Conservation (phyloP, 2,797 vertebrate species). For the Phataginus tetradactyla region DNA sequence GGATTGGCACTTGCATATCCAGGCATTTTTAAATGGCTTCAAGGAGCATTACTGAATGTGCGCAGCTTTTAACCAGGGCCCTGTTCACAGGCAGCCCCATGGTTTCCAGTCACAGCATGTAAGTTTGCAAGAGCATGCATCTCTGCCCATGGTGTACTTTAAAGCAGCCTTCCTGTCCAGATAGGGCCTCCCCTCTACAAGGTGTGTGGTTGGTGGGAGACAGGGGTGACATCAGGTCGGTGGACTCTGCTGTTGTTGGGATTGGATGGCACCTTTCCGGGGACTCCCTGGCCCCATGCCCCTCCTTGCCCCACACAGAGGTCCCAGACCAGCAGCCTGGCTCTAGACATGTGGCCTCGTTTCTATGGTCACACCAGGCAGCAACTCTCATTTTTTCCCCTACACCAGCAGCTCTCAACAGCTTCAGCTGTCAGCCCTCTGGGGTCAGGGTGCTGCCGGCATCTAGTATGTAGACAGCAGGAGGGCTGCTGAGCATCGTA, state of each 20-base stretch:
- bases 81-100: fast-evolving
- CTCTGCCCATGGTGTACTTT: not conserved
- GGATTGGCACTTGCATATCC: fast-evolving
- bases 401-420: not conserved
- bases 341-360: fast-evolving
- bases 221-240: not conserved
- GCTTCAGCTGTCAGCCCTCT: fast-evolving
- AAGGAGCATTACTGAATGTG: fast-evolving
- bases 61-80: not conserved
- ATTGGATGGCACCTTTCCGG: not conserved
- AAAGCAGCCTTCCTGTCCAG: not conserved
- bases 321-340: too few relatives aligned
- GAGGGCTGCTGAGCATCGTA: too few relatives aligned
- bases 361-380: fast-evolving
- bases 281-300: fast-evolving
- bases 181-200: too few relatives aligned
- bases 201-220: not conserved
- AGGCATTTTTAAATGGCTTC: not conserved
- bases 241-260: fast-evolving
- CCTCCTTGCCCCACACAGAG: fast-evolving
- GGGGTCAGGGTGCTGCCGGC: not conserved
- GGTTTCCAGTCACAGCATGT: too few relatives aligned
- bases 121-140: fast-evolving
- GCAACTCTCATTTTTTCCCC: too few relatives aligned
- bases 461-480: fast-evolving